phyloP scores from a whole-genome alignment of 2,113 vertebrate genomes.

The Ptilorrhoa leucosticta region DNA sequence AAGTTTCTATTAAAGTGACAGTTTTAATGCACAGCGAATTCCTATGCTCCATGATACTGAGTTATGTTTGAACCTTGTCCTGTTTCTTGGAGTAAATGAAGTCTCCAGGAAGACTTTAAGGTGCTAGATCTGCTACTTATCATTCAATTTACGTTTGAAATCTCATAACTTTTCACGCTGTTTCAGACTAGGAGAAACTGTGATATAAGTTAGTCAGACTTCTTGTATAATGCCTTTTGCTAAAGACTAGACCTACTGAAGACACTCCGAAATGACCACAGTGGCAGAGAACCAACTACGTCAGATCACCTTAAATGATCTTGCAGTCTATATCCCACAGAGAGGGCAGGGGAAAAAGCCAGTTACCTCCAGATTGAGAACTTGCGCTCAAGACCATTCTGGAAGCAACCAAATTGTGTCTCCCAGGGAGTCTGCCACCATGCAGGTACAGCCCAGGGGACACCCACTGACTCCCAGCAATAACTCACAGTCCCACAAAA shows the following conservation, averaged over 20 bases:
- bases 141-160: neutral
- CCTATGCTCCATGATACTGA: neutral
- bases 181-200: neutral
- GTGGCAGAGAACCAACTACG: neutral
- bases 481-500: neutral
- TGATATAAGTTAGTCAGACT: neutral
- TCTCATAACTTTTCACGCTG: neutral
- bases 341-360: accelerated
- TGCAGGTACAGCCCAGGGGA: neutral
- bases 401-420: neutral
- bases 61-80: neutral
- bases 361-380: neutral
- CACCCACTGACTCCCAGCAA: neutral
- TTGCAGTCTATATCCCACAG: neutral
- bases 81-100: neutral
- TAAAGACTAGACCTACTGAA: neutral
- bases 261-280: neutral
- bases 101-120: neutral
- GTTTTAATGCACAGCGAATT: neutral
- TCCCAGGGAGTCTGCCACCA: neutral
- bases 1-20: neutral
- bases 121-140: neutral
- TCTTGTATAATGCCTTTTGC: neutral
- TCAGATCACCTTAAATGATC: neutral
- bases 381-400: neutral